phyloP scores from a whole-genome alignment of 2,888 invertebrate genomes.

The Machimus atricapillus region DNA sequence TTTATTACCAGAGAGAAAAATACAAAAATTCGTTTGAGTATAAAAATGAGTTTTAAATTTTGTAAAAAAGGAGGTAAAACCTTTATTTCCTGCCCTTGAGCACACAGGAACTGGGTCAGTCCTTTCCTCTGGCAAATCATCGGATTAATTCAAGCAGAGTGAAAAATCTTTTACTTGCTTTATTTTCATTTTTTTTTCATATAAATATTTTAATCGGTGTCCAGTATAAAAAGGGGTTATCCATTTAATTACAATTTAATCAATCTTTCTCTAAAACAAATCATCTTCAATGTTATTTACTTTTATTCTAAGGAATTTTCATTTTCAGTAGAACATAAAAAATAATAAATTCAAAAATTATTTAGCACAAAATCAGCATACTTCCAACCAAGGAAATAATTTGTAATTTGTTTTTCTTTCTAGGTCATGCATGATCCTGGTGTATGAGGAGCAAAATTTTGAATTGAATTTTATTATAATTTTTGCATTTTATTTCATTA shows the following conservation, averaged over 20 bases:
- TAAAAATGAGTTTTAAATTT: background rate
- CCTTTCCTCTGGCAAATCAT: background rate
- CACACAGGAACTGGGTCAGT: background rate
- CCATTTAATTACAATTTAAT: background rate
- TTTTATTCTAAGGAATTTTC: too few relatives aligned
- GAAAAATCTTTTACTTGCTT: background rate
- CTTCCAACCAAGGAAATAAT: too few relatives aligned
- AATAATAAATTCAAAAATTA: too few relatives aligned
- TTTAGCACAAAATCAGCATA: too few relatives aligned
- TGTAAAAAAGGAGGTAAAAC: background rate
- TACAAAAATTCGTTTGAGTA: background rate
- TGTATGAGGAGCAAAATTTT: too few relatives aligned
- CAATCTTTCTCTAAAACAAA: background rate
- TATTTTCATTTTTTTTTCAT: background rate
- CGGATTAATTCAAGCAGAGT: background rate
- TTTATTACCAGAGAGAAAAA: background rate
- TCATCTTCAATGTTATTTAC: background rate
- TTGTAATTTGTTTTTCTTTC: too few relatives aligned
- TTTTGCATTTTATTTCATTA: too few relatives aligned
- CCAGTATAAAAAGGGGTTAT: background rate
- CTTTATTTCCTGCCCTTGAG: background rate
- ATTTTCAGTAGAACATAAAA: too few relatives aligned
- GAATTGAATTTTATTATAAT: background rate
- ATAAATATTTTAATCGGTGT: background rate
- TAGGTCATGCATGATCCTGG: too few relatives aligned